Evolutionary conservation across 2,888 invertebrate genomes (phyloP).

Genomic region (Napeogenes inachia): DNA sequence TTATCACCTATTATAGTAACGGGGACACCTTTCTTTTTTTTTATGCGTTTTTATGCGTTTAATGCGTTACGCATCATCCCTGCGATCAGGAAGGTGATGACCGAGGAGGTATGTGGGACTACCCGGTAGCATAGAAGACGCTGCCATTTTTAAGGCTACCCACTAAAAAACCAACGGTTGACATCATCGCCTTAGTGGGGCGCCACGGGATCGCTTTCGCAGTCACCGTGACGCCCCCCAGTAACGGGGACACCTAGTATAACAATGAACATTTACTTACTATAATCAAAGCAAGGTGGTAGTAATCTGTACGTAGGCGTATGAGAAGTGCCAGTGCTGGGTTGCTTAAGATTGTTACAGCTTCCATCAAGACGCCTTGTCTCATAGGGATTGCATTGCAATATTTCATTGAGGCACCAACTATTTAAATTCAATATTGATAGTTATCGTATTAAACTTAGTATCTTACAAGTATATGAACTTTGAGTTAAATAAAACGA

Average conservation of each 20-base stretch:
- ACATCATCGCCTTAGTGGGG: too few relatives aligned
- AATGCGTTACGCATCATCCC: too few relatives aligned
- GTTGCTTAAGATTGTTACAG: conserved; percentile 54
- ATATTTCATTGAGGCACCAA: conserved; percentile 52
- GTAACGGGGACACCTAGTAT: neutral
- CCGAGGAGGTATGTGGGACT: too few relatives aligned
- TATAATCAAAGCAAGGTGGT: conserved; percentile 45
- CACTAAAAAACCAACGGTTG: too few relatives aligned
- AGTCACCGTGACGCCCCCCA: too few relatives aligned
- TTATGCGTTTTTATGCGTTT: too few relatives aligned
- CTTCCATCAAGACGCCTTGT: conserved; percentile 54
- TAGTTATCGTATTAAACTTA: neutral
- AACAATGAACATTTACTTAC: conserved; percentile 30
- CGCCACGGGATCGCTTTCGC: too few relatives aligned
- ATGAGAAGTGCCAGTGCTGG: conserved; percentile 46
- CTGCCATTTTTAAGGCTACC: too few relatives aligned
- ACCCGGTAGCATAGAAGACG: too few relatives aligned
- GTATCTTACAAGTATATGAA: neutral
- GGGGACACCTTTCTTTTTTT: too few relatives aligned
- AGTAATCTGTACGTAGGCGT: conserved; percentile 50
- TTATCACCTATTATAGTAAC: too few relatives aligned
- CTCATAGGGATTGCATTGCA: conserved; percentile 50
- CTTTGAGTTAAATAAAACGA: neutral
- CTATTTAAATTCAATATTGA: conserved; percentile 31
- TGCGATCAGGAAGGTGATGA: too few relatives aligned